Conservation (phyloP, 2,797 vertebrate genomes). For the Peromyscus attwateri region DNA sequence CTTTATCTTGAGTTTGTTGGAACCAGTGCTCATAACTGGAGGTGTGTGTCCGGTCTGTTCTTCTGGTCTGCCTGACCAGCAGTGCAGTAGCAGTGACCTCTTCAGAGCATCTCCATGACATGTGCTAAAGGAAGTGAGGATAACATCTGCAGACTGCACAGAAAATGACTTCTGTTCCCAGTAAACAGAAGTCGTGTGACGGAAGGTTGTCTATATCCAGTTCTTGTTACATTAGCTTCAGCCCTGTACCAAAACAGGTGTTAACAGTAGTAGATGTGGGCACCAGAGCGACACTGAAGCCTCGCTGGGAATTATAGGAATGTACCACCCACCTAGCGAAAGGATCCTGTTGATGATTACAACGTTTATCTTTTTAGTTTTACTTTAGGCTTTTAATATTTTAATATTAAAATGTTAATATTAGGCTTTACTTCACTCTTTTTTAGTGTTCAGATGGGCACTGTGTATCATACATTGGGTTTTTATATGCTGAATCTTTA, state of each 20-base stretch:
- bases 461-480: not conserved
- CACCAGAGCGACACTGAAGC: too few relatives aligned
- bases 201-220: not conserved
- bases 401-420: not conserved
- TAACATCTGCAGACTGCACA: not conserved
- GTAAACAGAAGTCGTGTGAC: not conserved
- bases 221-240: not conserved
- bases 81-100: not conserved
- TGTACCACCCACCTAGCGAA: not conserved
- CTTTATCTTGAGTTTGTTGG: slow-evolving; percentile 44
- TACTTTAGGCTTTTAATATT: too few relatives aligned
- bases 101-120: not conserved
- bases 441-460: not conserved
- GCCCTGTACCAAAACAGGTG: too few relatives aligned
- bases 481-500: not conserved
- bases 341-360: not conserved
- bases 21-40: slow-evolving; percentile 24
- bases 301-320: not conserved
- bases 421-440: not conserved
- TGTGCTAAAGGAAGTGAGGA: not conserved
- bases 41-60: not conserved
- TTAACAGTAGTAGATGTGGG: not conserved
- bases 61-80: not conserved
- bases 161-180: not conserved
- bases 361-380: not conserved